Base-by-base conservation (phyloP, 2,797 vertebrate species). In the Numenius phaeopus region DNA sequence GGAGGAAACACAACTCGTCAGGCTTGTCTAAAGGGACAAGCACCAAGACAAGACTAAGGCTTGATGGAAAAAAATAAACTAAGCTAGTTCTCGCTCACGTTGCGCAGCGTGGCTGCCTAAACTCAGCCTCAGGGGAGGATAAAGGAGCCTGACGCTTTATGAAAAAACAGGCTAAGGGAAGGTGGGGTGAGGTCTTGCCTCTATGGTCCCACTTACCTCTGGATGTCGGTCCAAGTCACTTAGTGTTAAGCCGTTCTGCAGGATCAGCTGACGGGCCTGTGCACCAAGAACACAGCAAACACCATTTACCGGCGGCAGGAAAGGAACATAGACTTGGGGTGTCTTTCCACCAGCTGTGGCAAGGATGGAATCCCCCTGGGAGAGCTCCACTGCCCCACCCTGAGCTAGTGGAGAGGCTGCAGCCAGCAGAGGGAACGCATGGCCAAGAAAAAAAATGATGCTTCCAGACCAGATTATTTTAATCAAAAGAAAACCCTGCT, bases 151-250 rank as follows among this genome's bases (percentile, higher is more conserved):
- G 34, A 46, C 2, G 14, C 21, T 50, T 86, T 76, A 37, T 3
- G 39, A 70, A 67, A 58, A 39, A 65, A 1, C 32, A 61, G 71
- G 39, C 27, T 24, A 82, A 39, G 70, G 42, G 65, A 66, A 85
- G 40, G 46, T 46, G 42, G 1, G 61, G 57, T 14, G 30, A 86
- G 79, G 62, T 62, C 21, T 92, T 81, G 69, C 17, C 78, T 81
- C 79, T 2, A 0, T 4, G 2, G 78, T 61, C 67, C 50, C 69
- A 39, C 95, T 95, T 95, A 99, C 99, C 99, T 99, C 99, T 34
- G 99, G 99, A 97, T 99, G 99, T 77, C 99, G 96, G 97, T 99
- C 99, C 98, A 99, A 98, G 95, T 99, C 99, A 39, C 99, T 99
- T 72, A 99, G 98, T 1, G 97, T 98, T 94, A 99, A 98, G 72